Evolutionary conservation across 2,113 vertebrate genomes (phyloP).

Genomic region (Gopherus flavomarginatus): DNA sequence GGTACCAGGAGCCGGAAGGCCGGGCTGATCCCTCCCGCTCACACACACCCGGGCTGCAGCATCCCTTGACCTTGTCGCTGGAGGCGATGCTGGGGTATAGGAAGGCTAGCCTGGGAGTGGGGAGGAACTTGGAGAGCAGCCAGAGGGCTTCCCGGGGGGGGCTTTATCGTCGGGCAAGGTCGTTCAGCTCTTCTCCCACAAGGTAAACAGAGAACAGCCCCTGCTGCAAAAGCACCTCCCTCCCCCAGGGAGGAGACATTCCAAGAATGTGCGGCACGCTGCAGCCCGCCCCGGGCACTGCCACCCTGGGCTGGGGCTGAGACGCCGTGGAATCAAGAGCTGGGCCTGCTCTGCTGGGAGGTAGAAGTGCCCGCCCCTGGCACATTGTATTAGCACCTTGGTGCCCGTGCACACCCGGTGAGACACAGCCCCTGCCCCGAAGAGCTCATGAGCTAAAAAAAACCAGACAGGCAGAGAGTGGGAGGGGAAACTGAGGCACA

Average conservation of each 20-base stretch:
- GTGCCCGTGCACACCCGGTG: background rate
- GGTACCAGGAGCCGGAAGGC: background rate
- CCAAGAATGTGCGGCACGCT: background rate
- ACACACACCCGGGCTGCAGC: background rate
- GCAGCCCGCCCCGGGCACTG: background rate
- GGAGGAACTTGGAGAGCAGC: background rate
- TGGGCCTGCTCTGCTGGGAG: background rate
- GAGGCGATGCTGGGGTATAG: background rate
- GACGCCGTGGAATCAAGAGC: background rate
- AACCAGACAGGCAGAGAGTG: background rate
- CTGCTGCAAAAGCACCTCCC: background rate
- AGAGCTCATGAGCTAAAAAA: background rate
- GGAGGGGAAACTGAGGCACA: background rate
- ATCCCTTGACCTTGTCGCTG: background rate
- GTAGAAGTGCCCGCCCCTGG: too few relatives aligned
- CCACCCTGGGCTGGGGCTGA: background rate
- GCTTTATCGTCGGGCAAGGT: background rate
- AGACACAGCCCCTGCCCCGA: background rate
- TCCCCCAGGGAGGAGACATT: background rate
- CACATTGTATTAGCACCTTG: background rate
- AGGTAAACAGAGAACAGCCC: background rate
- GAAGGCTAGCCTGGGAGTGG: background rate
- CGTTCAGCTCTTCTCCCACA: background rate
- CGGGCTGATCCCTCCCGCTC: background rate
- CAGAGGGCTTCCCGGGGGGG: background rate